phyloP scores from a whole-genome alignment of 2,797 vertebrate species.

The Hydrolagus colliei region DNA sequence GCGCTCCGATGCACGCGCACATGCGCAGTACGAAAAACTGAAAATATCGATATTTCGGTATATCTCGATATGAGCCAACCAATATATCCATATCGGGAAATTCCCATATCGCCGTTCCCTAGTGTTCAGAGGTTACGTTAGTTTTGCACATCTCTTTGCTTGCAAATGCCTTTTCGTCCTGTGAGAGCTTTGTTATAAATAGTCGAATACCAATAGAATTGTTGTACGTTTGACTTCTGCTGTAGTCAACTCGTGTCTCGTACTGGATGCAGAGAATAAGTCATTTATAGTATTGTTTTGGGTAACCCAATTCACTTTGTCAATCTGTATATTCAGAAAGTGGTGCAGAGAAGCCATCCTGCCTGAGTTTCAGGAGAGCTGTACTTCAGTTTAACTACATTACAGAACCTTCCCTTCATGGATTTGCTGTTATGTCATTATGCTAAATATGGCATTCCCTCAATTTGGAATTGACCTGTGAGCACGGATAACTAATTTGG shows the following conservation, averaged over 20 bases:
- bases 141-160: not conserved
- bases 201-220: not conserved
- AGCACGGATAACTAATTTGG: conserved; percentile 14
- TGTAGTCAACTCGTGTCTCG: not conserved
- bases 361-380: not conserved
- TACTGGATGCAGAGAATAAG: not conserved
- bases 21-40: too few relatives aligned
- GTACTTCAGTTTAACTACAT: not conserved
- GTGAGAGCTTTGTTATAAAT: not conserved
- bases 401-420: not conserved
- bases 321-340: not conserved
- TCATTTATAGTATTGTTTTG: not conserved
- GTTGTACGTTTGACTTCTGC: not conserved
- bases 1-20: too few relatives aligned
- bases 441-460: not conserved
- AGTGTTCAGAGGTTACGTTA: not conserved
- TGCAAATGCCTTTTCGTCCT: not conserved
- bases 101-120: too few relatives aligned
- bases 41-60: too few relatives aligned
- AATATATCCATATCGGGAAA: too few relatives aligned
- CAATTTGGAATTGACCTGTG: not conserved
- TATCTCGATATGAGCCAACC: too few relatives aligned
- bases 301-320: not conserved
- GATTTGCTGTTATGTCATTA: not conserved
- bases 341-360: not conserved